Evolutionary conservation across 1,140 invertebrate genomes (phyloP), one percentile per base, ranked within the genome.

Genomic region (Drosophila punjabiensis): DNA sequence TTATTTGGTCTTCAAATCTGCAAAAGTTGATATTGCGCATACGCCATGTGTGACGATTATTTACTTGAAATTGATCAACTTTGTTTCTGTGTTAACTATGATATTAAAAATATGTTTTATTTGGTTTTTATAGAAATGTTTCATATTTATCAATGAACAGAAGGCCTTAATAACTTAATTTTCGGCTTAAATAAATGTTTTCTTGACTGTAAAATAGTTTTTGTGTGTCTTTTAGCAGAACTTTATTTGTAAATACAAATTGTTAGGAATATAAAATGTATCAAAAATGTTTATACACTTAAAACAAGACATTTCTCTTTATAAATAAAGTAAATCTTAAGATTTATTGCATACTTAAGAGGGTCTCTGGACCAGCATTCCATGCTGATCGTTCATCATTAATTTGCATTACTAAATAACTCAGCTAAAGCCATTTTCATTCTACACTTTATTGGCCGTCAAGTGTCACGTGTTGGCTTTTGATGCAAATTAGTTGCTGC

Each of bases 291-390:
- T 6, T 16, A 56, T 3, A 16, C 1, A 10, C 8, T 14, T 1
- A 24, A 35, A 16, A 24, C 13, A 14, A 37, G 0, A 3, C 0
- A 20, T 14, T 4, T 55, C 1, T 0, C 11, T 20, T 14, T 35
- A 14, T 14, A 37, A 14, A 37, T 5, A 20, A 6, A 16, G 7
- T 24, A 10, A 56, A 16, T 24, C 32, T 24, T 1, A 28, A 16
- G 7, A 47, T 71, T 30, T 20, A 32, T 74, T 71, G 70, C 70
- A 61, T 74, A 74, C 70, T 71, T 74, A 61, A 13, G 24, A 39
- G 70, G 53, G 53, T 43, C 33, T 43, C 7, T 55, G 43, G 16
- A 30, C 24, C 20, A 24, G n/a, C 52, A 43, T 53, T 30, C 32
- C 37, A 35, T 33, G 43, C 33, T 30, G 8, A 4, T 50, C 48